Percentiles rank a stretch among this genome's conserved stretches.
Evolutionary conservation across 2,797 vertebrate genomes (phyloP).

Genomic region (Psittacula echo): DNA sequence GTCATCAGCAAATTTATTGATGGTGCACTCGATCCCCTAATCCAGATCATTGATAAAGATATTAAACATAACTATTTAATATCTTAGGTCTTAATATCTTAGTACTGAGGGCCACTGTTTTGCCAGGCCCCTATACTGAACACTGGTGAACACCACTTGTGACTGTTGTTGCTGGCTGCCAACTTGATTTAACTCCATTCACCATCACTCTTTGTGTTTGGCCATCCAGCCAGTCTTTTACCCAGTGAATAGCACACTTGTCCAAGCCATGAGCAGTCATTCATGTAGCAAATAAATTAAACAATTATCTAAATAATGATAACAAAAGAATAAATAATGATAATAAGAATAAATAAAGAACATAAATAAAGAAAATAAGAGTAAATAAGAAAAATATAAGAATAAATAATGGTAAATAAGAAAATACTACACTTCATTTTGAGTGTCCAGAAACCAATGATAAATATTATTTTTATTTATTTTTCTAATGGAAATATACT

Average conservation of each 20-base stretch:
- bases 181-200: not conserved
- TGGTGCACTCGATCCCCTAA: rapidly evolving
- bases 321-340: no score
- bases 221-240: not conserved
- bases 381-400: no score
- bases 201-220: not conserved
- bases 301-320: not conserved
- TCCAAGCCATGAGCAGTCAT: not conserved
- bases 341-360: no score
- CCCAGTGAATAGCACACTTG: rapidly evolving
- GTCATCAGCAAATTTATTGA: not conserved
- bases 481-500: not conserved
- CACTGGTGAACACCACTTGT: not conserved
- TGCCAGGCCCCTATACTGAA: rapidly evolving
- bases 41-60: not conserved
- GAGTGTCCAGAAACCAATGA: not conserved
- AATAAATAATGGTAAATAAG: not conserved
- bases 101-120: not conserved
- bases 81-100: not conserved
- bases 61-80: not conserved
- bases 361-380: no score
- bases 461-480: no score
- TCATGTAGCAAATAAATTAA: not conserved
- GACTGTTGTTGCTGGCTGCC: rapidly evolving
- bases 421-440: not conserved